Evolutionary conservation across 53 echinoderm and acorn worm species (phyloP), one percentile per base, ranked within the genome.

Genomic region (Holothuria leucospilota): DNA sequence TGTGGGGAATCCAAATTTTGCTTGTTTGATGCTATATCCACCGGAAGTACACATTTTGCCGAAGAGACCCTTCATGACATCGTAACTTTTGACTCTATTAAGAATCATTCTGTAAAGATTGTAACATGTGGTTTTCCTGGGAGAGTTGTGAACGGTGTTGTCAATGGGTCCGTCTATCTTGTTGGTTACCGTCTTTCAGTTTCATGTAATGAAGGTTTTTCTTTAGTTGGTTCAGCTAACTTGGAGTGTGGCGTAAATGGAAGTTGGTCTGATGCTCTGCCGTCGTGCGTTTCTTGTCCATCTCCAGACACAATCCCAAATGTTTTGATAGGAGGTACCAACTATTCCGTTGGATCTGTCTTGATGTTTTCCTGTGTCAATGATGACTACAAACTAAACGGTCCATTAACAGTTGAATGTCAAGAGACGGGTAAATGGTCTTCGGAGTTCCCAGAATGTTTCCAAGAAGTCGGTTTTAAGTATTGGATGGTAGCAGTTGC

Each of bases 51-150:
- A 26, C 29, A 63, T 8, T 89, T 92, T 82, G 92, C 92, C 2
- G 84, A 85, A 30, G 82, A 92, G 12, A 85, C 92, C 14, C 85
- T 85, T 2, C 51, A 61, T 56, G 89, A 71, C 20, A 7, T 51
- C 7, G 63, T 23, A 56, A 52, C 38, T 16, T 59, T 81, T 6
- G 77, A 78, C 34, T 20, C 38, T 13, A 58, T 92, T 56, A 70
- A 69, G 66, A 59, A 85, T n/a, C 26, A 29, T 2, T 85, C 65
- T 20, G 85, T 92, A 29, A 92, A 88, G 52, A 85, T 85, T 71
- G 73, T 89, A 29, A 92, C 79, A 10, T 92, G 92, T 81, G 92
- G 89, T 20, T 88, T 75, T 42, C 92, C 81, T 40, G 89, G 84
- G 8, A 59, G n/a, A 20, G 51, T 84, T 24, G 56, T 89, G 46